Percentiles rank a stretch among this genome's conserved stretches.
Conservation (phyloP, 2,113 vertebrate species). For the Podiceps cristatus region DNA sequence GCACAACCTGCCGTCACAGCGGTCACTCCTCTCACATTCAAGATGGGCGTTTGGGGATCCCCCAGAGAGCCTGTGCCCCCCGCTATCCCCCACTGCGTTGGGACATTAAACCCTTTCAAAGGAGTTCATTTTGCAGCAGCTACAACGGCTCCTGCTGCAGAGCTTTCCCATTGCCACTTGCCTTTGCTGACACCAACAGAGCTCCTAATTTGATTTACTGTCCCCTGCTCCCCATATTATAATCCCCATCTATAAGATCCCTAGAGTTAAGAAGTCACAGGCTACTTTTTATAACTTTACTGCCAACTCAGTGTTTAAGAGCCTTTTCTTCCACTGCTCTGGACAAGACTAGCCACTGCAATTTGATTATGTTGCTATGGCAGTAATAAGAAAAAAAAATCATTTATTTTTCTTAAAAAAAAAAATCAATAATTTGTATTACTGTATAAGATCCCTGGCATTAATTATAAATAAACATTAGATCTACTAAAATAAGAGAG, state of each 20-base stretch:
- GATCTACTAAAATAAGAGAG: conserved; percentile 26
- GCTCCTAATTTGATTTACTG: background rate
- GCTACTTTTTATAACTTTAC: background rate
- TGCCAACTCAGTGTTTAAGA: background rate
- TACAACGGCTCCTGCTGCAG: background rate
- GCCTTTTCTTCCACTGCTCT: background rate
- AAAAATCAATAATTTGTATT: conserved; percentile 42
- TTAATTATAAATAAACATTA: conserved; percentile 68
- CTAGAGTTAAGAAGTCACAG: background rate
- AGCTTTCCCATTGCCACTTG: background rate
- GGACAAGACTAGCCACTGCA: background rate
- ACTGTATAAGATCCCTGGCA: background rate
- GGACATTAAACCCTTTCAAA: background rate
- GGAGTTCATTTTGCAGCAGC: background rate
- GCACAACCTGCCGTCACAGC: background rate
- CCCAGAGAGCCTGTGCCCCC: accelerated
- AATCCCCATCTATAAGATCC: background rate
- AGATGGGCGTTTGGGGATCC: background rate
- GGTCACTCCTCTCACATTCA: accelerated
- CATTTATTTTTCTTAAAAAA: background rate
- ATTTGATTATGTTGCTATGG: background rate
- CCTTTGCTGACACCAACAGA: background rate
- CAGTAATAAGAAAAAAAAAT: background rate
- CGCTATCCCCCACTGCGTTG: background rate
- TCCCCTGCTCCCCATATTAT: background rate